Evolutionary conservation across 2,797 vertebrate species (phyloP), one percentile per base, ranked within the genome.

Genomic region (Hypotaenidia okinawae): DNA sequence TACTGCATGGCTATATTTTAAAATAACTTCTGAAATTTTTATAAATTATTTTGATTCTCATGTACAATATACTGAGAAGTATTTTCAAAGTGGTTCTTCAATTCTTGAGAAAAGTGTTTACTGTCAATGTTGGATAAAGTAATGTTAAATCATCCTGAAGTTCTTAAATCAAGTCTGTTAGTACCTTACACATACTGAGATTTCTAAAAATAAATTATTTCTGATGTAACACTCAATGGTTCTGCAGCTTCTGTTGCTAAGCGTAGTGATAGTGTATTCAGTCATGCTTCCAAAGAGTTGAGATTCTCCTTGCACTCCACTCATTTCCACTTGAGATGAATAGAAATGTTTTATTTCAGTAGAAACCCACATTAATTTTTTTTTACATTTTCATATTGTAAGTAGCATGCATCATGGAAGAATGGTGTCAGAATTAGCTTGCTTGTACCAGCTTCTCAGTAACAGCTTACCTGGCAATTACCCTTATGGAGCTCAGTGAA

Each of bases 31-130:
- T 89, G 16, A 87, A 86, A 58, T 90, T 79, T 90, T 84, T 72
- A 51, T 32, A 90, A 85, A 86, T 95, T 74, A 70, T 82, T 95
- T 93, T 84, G 17, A 73, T 93, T 93, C 37, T 87, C 93, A 33
- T 51, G 27, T 77, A 25, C n/a, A 52, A 47, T 66, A 54, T 63
- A 35, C 15, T 69, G 25, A 74, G 39, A 75, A 84, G 4, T 63
- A 72, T 87, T 94, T 95, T 72, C 18, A 55, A 93, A 84, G 37
- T 41, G 62, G 15, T 41, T 91, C 37, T 90, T 90, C 49, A 28
- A 16, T 37, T 23, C 45, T 87, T 59, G 11, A 62, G 79, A 76
- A 92, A 90, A 68, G 12, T 67, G 19, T 84, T 87, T 76, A 13
- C 19, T 86, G 78, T 28, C 51, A 66, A 8, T 75, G 89, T 57